Evolutionary conservation across 2,797 vertebrate species (phyloP), one percentile per base, ranked within the genome.

Genomic region (Rhinophrynus dorsalis): DNA sequence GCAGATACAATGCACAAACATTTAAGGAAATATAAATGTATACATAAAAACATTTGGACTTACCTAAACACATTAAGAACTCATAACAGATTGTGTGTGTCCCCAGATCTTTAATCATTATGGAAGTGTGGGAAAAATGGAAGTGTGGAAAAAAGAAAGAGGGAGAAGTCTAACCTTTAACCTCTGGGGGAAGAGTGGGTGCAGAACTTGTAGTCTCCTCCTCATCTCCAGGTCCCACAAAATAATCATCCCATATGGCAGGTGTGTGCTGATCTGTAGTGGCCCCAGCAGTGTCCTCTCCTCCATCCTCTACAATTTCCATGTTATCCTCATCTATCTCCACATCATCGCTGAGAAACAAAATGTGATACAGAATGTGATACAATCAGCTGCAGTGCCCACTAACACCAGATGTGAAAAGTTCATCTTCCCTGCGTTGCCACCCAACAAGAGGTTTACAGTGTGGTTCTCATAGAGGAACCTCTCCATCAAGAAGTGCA

Each of bases 201-300:
- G 64, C 62, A 5, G 52, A 30, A 21, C 55, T 20, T 17, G 68
- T 72, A 5, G 59, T 64, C 26, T 80, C 54, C n/a, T 61, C 61
- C 29, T 63, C 54, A 38, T 74, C 79, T 74, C 81, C 70, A 18
- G 30, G 40, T 37, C 45, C 47, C 23, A 74, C 70, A 56, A 60
- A 74, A 15, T 67, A 74, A 35, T 67, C 70, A 13, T 72, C 68
- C 70, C 61, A 64, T 30, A 61, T 13, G 2, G 52, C 12, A 0
- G 52, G 60, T 2, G 45, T 18, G 54, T 77, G 58, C 0, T 68
- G 17, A 18, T 77, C 74, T 2, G 54, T 55, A 5, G 32, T 21
- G 1, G 45, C 57, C 5, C 72, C 77, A 6, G 38, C 60, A 0
- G 55, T 55, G 45, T 67, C 74, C n/a, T 77, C 74, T 12, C 79